These are phyloP conservation scores for Rhizomys pruinosus DNA, from an alignment of 2,113 vertebrate genomes.

Conservation along the genomic window DNA sequence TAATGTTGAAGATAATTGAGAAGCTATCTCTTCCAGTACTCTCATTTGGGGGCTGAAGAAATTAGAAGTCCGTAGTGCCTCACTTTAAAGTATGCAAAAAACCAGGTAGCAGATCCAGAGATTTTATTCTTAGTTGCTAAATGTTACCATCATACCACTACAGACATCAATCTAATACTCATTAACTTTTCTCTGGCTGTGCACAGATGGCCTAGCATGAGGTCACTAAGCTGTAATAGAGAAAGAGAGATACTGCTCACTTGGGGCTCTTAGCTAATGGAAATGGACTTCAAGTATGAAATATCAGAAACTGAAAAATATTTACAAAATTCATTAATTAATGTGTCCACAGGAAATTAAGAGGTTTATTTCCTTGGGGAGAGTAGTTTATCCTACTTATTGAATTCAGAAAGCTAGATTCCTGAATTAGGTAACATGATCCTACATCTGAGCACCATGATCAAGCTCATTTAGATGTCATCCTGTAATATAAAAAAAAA, in stretches of 20 bases:
- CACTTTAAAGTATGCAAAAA: not conserved
- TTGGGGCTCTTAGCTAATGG: not conserved
- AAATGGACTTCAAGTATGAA: not conserved
- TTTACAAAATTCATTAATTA: slow-evolving; percentile 14
- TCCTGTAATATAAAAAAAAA: not conserved
- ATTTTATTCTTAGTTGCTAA: not conserved
- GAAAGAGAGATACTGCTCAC: not conserved
- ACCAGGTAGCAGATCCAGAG: not conserved
- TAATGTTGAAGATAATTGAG: not conserved
- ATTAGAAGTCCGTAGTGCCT: not conserved
- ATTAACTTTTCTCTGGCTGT: not conserved
- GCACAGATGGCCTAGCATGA: not conserved
- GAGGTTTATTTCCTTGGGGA: not conserved
- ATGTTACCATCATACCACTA: not conserved
- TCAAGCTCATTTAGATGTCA: not conserved
- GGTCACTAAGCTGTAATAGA: not conserved
- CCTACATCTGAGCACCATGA: not conserved
- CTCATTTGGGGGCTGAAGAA: not conserved
- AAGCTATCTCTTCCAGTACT: not conserved
- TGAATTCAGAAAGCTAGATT: slow-evolving; percentile 37
- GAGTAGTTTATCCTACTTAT: slow-evolving; percentile 18
- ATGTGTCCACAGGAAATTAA: not conserved
- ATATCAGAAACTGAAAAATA: not conserved
- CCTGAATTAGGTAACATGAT: slow-evolving; percentile 18
- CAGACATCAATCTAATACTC: not conserved